Evolutionary conservation across 2,113 vertebrate species (phyloP).

Genomic region (Ochotona curzoniae): DNA sequence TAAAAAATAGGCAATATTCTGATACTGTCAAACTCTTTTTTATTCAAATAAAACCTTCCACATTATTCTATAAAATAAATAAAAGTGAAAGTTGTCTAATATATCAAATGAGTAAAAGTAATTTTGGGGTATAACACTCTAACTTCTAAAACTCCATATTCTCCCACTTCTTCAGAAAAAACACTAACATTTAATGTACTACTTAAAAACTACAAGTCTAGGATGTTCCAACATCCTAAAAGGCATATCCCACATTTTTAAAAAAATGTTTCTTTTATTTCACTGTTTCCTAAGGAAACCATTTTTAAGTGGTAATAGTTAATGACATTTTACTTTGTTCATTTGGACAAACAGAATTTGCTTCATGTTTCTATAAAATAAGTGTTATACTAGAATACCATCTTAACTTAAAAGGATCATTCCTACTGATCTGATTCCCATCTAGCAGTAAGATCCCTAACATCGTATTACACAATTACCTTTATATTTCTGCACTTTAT

Average conservation of each 20-base stretch:
- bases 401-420: background rate
- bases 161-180: background rate
- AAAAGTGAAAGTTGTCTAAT: background rate
- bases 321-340: background rate
- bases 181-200: background rate
- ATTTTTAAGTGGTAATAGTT: background rate
- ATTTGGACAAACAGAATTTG: background rate
- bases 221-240: background rate
- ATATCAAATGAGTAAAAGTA: background rate
- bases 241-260: background rate
- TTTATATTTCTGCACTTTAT: background rate
- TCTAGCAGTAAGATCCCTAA: background rate
- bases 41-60: background rate
- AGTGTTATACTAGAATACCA: background rate
- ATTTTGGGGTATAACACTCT: background rate
- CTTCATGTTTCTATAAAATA: background rate
- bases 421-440: background rate
- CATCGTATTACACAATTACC: background rate
- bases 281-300: background rate
- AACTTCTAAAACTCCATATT: background rate
- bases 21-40: background rate
- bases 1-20: constrained; percentile 1
- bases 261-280: background rate
- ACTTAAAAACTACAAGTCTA: background rate
- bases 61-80: background rate